phyloP scores from a whole-genome alignment of 2,888 invertebrate genomes.

The Acrocyrtus sp. region DNA sequence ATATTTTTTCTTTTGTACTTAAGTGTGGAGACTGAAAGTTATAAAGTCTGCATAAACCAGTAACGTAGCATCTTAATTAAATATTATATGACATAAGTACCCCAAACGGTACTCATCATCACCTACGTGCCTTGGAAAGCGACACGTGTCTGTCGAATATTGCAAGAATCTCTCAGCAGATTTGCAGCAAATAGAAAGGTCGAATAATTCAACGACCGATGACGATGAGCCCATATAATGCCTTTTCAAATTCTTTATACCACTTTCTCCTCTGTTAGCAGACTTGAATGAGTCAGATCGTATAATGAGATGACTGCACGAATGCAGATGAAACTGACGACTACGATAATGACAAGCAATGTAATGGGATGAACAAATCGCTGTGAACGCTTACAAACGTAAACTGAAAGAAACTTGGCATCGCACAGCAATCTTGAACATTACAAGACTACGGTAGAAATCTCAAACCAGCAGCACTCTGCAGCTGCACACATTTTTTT shows the following conservation, averaged over 20 bases:
- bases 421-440: not conserved
- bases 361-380: not conserved
- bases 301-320: constrained; percentile 33
- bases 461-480: too few relatives aligned
- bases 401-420: not conserved
- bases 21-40: too few relatives aligned
- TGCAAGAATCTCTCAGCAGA: not conserved
- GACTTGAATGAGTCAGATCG: constrained; percentile 7
- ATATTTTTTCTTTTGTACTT: too few relatives aligned
- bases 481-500: too few relatives aligned
- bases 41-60: too few relatives aligned
- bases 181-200: not conserved
- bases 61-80: too few relatives aligned
- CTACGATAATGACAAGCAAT: not conserved
- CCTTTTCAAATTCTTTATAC: not conserved
- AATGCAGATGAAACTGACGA: constrained; percentile 33
- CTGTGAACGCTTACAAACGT: not conserved
- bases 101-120: not conserved
- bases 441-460: not conserved
- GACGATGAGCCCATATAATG: not conserved
- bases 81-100: too few relatives aligned
- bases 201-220: constrained; percentile 3
- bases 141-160: not conserved
- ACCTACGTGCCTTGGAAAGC: not conserved
- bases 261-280: constrained; percentile 32